Evolutionary conservation across 1,140 invertebrate species (phyloP).

Genomic region (Galendromus occidentalis): DNA sequence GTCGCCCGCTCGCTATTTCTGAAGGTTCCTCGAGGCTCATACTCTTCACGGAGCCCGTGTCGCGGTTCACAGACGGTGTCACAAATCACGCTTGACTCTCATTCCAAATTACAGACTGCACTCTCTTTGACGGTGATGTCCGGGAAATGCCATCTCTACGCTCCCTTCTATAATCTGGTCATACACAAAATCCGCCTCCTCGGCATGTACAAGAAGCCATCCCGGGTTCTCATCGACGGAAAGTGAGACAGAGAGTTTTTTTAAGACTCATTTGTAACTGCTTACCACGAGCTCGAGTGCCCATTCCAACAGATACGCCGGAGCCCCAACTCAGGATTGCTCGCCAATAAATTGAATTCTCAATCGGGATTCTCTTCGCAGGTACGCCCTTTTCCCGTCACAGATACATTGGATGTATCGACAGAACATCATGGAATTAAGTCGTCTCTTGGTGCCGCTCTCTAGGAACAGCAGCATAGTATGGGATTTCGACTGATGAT

Average conservation of each 20-base stretch:
- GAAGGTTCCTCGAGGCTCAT: too few relatives aligned
- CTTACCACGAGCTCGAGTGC: too few relatives aligned
- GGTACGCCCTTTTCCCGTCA: not conserved
- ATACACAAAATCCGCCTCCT: not conserved
- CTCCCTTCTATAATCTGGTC: not conserved
- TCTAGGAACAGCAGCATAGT: not conserved
- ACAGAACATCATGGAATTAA: not conserved
- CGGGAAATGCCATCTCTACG: not conserved
- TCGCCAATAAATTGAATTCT: too few relatives aligned
- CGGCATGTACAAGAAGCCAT: not conserved
- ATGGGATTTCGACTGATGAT: not conserved
- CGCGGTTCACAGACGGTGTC: too few relatives aligned
- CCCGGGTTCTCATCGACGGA: not conserved
- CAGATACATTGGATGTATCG: conserved; percentile 5
- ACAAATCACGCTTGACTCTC: not conserved
- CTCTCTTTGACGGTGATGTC: not conserved
- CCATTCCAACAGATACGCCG: too few relatives aligned
- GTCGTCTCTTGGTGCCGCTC: not conserved
- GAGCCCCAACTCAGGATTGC: too few relatives aligned
- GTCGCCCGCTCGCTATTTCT: too few relatives aligned
- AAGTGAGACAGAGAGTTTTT: not conserved
- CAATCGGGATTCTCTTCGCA: not conserved
- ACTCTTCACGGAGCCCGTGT: too few relatives aligned
- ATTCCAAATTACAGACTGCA: not conserved
- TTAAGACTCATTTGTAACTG: too few relatives aligned